A percentile compares a stretch with the other conserved stretches of the same genome.
Evolutionary conservation across 1,140 invertebrate genomes (phyloP).

Genomic region (Tetramorium parvispinum): DNA sequence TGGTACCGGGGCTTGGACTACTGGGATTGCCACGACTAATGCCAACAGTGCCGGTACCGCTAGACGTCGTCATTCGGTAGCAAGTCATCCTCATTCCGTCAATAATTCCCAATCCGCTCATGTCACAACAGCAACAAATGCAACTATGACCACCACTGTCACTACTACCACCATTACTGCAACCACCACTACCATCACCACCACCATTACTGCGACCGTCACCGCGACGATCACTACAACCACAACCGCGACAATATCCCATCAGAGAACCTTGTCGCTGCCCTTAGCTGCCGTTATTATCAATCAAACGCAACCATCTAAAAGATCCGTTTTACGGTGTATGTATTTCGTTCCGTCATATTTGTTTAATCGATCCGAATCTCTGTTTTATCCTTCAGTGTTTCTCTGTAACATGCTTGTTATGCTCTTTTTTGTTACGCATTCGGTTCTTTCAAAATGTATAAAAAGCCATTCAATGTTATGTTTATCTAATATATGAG

Average conservation of each 20-base stretch:
- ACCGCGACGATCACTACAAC: constrained; percentile 74
- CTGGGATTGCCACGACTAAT: constrained; percentile 81
- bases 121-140: constrained; percentile 76
- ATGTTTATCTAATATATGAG: constrained; percentile 15
- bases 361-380: constrained; percentile 51
- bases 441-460: not conserved
- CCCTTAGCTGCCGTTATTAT: constrained; percentile 87
- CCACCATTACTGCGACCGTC: constrained; percentile 71
- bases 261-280: constrained; percentile 89
- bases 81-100: constrained; percentile 84
- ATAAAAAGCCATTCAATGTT: constrained; percentile 26
- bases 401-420: constrained; percentile 68
- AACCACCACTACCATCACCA: constrained; percentile 72
- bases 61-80: constrained; percentile 85
- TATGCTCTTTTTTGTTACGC: constrained; percentile 73
- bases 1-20: constrained; percentile 81
- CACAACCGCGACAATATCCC: constrained; percentile 84
- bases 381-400: constrained; percentile 66
- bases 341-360: constrained; percentile 79
- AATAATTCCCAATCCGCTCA: constrained; percentile 84
- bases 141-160: constrained; percentile 74
- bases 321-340: constrained; percentile 85
- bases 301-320: constrained; percentile 85
- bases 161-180: constrained; percentile 76
- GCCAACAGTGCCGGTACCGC: constrained; percentile 81